Conservation (phyloP, 2,888 invertebrate genomes). For the Nematopogon swammerdamellus region DNA sequence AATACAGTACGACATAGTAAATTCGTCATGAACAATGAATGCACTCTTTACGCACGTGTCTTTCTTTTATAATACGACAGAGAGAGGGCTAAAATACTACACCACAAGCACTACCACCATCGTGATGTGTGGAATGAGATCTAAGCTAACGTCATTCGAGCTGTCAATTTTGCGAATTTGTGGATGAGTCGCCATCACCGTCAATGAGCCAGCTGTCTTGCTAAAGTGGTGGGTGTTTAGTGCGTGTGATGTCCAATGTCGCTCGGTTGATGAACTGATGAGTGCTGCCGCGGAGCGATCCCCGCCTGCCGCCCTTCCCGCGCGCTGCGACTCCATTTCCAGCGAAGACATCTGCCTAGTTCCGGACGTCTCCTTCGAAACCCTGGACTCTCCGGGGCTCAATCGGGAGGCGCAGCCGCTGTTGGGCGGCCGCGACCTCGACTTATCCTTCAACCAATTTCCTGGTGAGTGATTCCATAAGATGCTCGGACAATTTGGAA, state of each 20-base stretch:
- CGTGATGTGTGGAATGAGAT: too few species aligned
- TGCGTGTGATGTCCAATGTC: neutral
- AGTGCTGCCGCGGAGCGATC: neutral
- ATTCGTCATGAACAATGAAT: too few species aligned
- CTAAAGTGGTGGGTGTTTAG: neutral
- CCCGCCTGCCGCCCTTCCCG: neutral
- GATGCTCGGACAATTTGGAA: too few species aligned
- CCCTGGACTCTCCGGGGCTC: slow-evolving; percentile 79
- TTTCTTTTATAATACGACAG: too few species aligned
- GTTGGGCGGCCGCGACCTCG: slow-evolving; percentile 74
- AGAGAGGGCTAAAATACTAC: too few species aligned
- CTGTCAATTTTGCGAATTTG: neutral
- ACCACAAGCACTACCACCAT: too few species aligned
- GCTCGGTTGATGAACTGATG: neutral
- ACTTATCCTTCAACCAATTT: slow-evolving; percentile 81
- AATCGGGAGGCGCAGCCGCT: slow-evolving; percentile 94
- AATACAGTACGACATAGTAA: too few species aligned
- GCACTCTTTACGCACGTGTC: too few species aligned
- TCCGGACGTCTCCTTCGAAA: slow-evolving; percentile 81
- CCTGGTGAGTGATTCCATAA: slow-evolving; percentile 61
- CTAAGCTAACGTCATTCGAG: too few species aligned
- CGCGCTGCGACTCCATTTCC: neutral
- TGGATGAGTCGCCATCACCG: neutral
- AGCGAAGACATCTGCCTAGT: slow-evolving; percentile 70
- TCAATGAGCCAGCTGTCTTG: neutral